Evolutionary conservation across 1,140 invertebrate species (phyloP), one percentile per base, ranked within the genome.

Genomic region (Trachymyrmex cornetzi): DNA sequence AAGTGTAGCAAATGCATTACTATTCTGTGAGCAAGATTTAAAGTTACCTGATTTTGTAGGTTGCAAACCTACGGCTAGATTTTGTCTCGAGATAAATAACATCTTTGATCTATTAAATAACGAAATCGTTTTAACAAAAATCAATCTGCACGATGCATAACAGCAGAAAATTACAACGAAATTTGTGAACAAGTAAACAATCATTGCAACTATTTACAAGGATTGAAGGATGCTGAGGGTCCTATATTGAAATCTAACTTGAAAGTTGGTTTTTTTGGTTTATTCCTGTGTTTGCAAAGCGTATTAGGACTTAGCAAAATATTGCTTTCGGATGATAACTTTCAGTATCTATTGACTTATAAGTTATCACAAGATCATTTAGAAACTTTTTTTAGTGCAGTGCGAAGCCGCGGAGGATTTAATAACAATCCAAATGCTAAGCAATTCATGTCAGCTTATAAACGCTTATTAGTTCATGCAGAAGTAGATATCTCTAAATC

Each of bases 61-160:
- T 14, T 67, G 64, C 34, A 5, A 50, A 50, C 50, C 34, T 67
- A 67, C 64, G n/a, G 64, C 64, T 44, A 67, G 22, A n/a, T 67
- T 67, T 67, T 67, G 34, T 9, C 34, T 67, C 7, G 7, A 24
- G 4, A 67, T 67, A 6, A 44, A 44, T n/a, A 67, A 67, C 44
- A 67, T 67, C 38, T 67, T 67, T 3, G 64, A 67, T 44, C n/a
- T 67, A n/a, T 34, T 67, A 67, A 67, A 67, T 22, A 67, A 19
- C n/a, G 64, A 67, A 67, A 67, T 19, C 64, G n/a, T 9, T 67
- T 67, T 34, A 44, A 19, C 9, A 67, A 67, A 67, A 67, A 67
- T 67, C 64, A 67, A n/a, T 67, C 19, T 4, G 16, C 34, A 67
- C 34, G n/a, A 67, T 67, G 64, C 22, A 67, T 67, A 44, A 67